Base-by-base conservation (phyloP, 2,113 vertebrate genomes). In the Phaethon lepturus region DNA sequence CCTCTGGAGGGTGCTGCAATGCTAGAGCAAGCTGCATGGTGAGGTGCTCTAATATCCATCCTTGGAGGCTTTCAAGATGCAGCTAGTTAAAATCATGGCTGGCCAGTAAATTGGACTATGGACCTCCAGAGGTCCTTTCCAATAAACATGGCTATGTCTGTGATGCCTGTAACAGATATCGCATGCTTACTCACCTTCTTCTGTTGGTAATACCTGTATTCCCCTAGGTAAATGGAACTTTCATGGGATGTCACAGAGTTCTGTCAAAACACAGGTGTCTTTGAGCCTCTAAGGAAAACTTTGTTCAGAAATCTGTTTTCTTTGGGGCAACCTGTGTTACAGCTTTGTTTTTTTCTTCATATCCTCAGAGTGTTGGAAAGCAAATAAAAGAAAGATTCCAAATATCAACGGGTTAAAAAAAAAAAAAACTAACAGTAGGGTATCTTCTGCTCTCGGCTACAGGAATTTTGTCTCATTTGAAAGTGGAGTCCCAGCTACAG, bases 361-460 rank as follows among this genome's bases (percentile, higher is more conserved):
- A 4, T 45, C 22, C 19, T 75, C 49, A 66, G 38, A n/a, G 10
- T 24, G 26, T 1, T 40, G 50, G 66, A 93, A 90, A 86, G 13
- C 18, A 77, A 56, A 56, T 16, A 33, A 53, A 66, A 53, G 2
- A 26, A 85, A 53, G 17, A 15, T 49, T 73, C 25, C n/a, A 78
- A 53, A 68, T 68, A 75, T 17, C n/a, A 85, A 53, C 9, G 72
- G 1, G 6, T 52, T 29, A 4, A 26, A 75, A 63, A 60, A 50
- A 71, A 7, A 2, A 25, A 63, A 31, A 3, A 45, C 4, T 0
- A n/a, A 42, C 10, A 60, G 5, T n/a, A 55, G 11, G 1, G 3
- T 31, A 18, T 55, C 50, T 77, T 93, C 64, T 88, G 20, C 20
- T 84, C 88, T 74, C 60, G 49, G 29, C 18, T 83, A 49, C 38